Base-by-base conservation (phyloP, 2,797 vertebrate genomes). In the Ptychadena robeensis region DNA sequence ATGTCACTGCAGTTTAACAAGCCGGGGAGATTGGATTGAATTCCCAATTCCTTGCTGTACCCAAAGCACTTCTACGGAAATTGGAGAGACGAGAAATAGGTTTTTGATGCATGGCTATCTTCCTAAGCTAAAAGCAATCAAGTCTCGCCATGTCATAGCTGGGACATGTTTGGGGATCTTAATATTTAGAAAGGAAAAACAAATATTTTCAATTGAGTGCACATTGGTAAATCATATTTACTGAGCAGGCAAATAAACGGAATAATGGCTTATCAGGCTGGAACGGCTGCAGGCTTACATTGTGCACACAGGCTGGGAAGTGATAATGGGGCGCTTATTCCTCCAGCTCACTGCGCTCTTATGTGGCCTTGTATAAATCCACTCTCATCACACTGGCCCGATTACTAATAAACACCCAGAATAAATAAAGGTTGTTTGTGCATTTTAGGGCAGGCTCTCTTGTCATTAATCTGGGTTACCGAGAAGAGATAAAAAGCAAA, bases 1-100 rank as follows among this genome's bases (percentile, higher is more conserved):
- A 70, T 69, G 82, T 84, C 82, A 80, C 48, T 35, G 65, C 77
- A 80, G 73, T 77, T 75, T 84, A 84, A 84, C 77, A 73, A 79
- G 75, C 40, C 25, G 2, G 2, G 57, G 22, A 84, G 67, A 75
- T 80, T 84, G 77, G 14, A 80, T 79, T 80, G 74, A 78, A 78
- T 83, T 83, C 74, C 81, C 74, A 65, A 28, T 40, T 35, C 59
- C 71, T 44, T 59, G 64, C 77, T 80, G 37, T 73, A 69, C 77
- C 82, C 71, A 75, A 64, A 80, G 64, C 53, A 5, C 28, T 63
- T 80, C 35, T 37, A 65, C 38, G 25, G 44, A 44, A 69, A 70
- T 44, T 44, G 73, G 77, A 74, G 35, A 80, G 71, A 75, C 28
- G 44, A 84, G 70, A 84, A 80, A 84, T 63, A 53, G 65, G 53